Evolutionary conservation across 2,113 vertebrate species (phyloP).

Genomic region (Piaya cayana): DNA sequence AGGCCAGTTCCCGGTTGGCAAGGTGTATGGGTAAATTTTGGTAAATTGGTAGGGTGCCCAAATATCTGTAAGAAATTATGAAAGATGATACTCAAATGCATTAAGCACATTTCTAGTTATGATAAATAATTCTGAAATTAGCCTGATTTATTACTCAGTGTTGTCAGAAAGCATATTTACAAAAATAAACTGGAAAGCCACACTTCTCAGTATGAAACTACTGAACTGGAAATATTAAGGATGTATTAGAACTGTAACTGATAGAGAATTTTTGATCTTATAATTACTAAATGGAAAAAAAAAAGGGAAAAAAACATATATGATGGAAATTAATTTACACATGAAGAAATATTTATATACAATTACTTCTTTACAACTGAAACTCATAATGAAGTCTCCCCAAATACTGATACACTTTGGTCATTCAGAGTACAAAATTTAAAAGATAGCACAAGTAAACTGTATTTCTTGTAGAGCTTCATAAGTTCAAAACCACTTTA

Average conservation of each 20-base stretch:
- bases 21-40: no score
- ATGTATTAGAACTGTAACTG: background rate
- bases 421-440: background rate
- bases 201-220: background rate
- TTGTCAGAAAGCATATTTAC: background rate
- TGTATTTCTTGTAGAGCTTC: background rate
- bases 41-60: no score
- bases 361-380: background rate
- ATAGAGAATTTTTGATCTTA: background rate
- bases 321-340: background rate
- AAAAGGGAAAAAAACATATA: background rate
- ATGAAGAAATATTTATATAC: background rate
- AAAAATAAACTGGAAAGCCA: background rate
- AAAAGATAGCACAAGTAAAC: background rate
- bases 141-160: background rate
- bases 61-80: background rate
- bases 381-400: background rate
- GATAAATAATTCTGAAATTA: background rate
- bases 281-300: background rate
- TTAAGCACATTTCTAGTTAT: background rate
- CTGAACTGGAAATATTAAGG: background rate
- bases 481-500: background rate
- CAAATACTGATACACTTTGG: background rate
- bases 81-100: background rate
- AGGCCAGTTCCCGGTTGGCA: no score